Evolutionary conservation across 2,888 invertebrate species (phyloP).

Genomic region (Marronus borbonicus): DNA sequence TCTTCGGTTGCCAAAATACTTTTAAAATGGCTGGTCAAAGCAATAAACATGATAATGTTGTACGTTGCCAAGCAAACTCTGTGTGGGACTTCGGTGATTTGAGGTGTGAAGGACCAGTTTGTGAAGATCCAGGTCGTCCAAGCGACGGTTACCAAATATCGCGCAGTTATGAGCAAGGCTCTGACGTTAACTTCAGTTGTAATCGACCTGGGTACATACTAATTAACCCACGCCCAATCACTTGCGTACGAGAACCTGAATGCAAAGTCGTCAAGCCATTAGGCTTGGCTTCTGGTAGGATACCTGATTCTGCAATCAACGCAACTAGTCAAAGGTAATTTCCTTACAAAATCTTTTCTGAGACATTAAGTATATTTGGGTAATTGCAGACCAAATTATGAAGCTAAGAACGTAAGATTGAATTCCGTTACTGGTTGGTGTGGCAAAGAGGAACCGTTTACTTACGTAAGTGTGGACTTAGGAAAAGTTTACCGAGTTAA

Average conservation of each 20-base stretch:
- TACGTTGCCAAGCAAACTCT: slow-evolving; percentile 92
- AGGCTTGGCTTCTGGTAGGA: slow-evolving; percentile 91
- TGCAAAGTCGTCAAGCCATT: slow-evolving; percentile 94
- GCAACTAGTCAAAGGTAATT: slow-evolving; percentile 85
- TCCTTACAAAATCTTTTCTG: neutral
- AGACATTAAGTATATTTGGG: slow-evolving; percentile 17
- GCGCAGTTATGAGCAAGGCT: slow-evolving; percentile 89
- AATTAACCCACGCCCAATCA: slow-evolving; percentile 91
- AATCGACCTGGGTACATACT: slow-evolving; percentile 93
- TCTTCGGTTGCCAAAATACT: slow-evolving; percentile 96
- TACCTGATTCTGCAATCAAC: slow-evolving; percentile 96
- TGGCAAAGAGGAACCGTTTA: slow-evolving; percentile 96
- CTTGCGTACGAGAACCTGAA: slow-evolving; percentile 92
- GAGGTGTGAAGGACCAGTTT: slow-evolving; percentile 96
- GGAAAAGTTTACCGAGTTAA: slow-evolving; percentile 94
- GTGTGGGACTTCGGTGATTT: slow-evolving; percentile 98
- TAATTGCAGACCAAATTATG: slow-evolving; percentile 83
- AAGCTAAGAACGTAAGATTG: slow-evolving; percentile 89
- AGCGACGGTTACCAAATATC: slow-evolving; percentile 92
- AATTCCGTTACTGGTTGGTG: slow-evolving; percentile 97
- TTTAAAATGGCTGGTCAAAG: slow-evolving; percentile 96
- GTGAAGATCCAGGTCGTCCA: slow-evolving; percentile 95
- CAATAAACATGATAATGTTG: slow-evolving; percentile 91
- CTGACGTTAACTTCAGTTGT: slow-evolving; percentile 93
- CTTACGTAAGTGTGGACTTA: slow-evolving; percentile 95